Evolutionary conservation across 2,797 vertebrate species (phyloP), one percentile per base, ranked within the genome.

Genomic region (Paramormyrops hopkinsi): DNA sequence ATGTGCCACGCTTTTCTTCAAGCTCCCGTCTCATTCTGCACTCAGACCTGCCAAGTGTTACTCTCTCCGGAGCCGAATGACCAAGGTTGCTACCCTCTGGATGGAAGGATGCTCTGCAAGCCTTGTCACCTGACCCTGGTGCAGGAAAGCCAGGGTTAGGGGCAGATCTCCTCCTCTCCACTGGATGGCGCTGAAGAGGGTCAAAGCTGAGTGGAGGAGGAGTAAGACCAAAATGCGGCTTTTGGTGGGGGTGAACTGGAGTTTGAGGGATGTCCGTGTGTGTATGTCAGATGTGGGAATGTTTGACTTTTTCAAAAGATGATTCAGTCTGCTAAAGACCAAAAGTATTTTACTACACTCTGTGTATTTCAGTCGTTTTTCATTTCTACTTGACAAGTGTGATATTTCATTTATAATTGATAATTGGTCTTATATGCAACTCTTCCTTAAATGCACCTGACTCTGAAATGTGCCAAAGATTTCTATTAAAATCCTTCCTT

Each of bases 21-120:
- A n/a, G 0, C 2, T n/a, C 54, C 33, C 1, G 4, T 76, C 33
- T 76, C 19, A 76, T 76, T 41, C 1, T 9, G 90, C 82, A 92
- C 48, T 1, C 93, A 99, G 98, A 93, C 95, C 91, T 99, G 98
- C 22, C 91, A 92, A 73, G 93, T 95, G 1, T 95, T 96, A 73
- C 95, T 99, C 88, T 98, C 97, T 0, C 95, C 96, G 0, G 98
- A 99, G 92, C 97, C 98, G 0, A 97, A 96, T 0, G 97, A 99
- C 44, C 92, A 93, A 0, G 97, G 98, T 91, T 99, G 98, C 93
- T 97, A 97, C 93, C 97, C 98, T 0, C 93, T 98, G 94, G 96
- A 96, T 0, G 93, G 96, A 73, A 97, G 90, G 84, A 94, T 98
- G 90, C 96, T 99, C 92, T 99, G 98, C 93, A 98, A 97, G 90